Conservation (phyloP, 2,113 vertebrate genomes). For the Ceyx melanurus region DNA sequence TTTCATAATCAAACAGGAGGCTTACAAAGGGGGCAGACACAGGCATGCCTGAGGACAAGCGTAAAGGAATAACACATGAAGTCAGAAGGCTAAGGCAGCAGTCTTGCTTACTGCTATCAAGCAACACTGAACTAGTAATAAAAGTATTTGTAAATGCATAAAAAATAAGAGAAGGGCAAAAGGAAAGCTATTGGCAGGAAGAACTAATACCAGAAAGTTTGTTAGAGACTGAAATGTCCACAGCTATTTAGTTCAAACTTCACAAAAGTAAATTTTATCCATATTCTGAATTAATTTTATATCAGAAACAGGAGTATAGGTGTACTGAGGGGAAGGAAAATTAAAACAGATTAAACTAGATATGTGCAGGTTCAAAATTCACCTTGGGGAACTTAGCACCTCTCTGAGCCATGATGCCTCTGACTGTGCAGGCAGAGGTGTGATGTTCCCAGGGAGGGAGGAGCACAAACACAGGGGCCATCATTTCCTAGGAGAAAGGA, state of each 20-base stretch:
- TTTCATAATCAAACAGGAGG: background rate
- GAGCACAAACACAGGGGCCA: background rate
- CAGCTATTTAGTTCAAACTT: background rate
- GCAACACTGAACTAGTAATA: background rate
- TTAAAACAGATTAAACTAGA: too few species aligned
- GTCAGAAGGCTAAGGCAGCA: background rate
- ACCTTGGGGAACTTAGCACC: background rate
- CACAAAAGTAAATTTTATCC: background rate
- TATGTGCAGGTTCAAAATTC: background rate
- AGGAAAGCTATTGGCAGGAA: background rate
- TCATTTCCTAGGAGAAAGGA: background rate
- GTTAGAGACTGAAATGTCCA: background rate
- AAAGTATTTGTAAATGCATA: background rate
- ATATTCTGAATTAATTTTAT: background rate
- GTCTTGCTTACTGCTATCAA: background rate
- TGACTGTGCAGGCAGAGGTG: background rate
- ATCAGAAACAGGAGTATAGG: background rate
- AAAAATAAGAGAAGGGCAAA: background rate
- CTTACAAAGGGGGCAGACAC: background rate
- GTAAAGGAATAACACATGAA: background rate
- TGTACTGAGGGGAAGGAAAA: background rate
- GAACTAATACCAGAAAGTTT: background rate
- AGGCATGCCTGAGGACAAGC: background rate
- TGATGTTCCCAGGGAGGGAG: fast-evolving
- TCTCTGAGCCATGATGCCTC: background rate